Evolutionary conservation across 2,888 invertebrate species (phyloP), one percentile per base, ranked within the genome.

Genomic region (Nemotelus nigrinus): DNA sequence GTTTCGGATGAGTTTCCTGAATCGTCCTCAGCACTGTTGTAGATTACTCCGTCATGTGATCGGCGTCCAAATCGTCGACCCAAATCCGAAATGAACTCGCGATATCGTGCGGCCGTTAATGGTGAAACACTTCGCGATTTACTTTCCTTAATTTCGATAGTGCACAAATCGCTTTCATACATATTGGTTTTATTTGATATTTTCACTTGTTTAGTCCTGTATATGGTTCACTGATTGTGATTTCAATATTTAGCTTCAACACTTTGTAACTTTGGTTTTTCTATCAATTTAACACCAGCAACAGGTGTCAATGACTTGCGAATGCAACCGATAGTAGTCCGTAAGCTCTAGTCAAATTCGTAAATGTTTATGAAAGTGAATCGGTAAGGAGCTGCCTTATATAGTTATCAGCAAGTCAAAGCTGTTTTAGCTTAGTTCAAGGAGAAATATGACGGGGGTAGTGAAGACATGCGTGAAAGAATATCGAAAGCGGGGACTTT

Each of bases 31-130:
- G 89, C 89, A 79, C 89, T 88, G 80, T 86, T 88, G 81, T 86
- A 87, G 50, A 86, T 84, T 65, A 82, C 82, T 2, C 85, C 78
- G 78, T 86, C 85, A 45, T 87, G 86, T 44, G 88, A 86, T 71
- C 89, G 87, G 47, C 90, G 87, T 0, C 89, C 88, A 39, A 92
- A 86, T 79, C 89, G 89, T 77, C 89, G 87, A 83, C 89, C 89
- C 80, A 92, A 88, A n/a, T 90, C 90, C 79, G 90, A 88, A 81
- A 92, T 88, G 77, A 92, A 85, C 80, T 88, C 87, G 58, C 86
- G 83, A 2, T 88, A 86, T 0, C 89, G 85, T 79, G 90, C 89
- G n/a, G 88, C 85, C 78, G 89, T 87, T 65, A 78, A 48, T 55
- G 81, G 79, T 1, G 86, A 86, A n/a, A 72, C 47, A 57, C 74